phyloP scores from a whole-genome alignment of 1,140 invertebrate species.

The Drosophila truncata region DNA sequence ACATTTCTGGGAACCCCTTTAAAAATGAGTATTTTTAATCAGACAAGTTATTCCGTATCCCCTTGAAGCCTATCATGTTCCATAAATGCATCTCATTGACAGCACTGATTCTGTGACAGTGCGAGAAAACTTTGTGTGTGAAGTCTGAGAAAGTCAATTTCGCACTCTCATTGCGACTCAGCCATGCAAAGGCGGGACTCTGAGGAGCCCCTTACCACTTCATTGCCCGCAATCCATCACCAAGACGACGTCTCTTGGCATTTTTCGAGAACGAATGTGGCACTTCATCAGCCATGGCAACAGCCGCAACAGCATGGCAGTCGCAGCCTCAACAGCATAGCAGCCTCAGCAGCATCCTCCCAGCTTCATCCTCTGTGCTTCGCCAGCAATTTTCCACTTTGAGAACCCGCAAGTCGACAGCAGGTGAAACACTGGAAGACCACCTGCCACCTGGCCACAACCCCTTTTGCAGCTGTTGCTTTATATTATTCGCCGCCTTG shows the following conservation, averaged over 20 bases:
- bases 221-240: constrained; percentile 20
- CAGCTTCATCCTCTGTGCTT: constrained; percentile 38
- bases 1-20: not conserved
- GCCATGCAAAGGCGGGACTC: constrained; percentile 37
- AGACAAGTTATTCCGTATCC: not conserved
- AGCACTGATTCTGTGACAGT: constrained; percentile 16
- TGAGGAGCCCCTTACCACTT: not conserved
- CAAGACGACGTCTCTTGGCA: constrained; percentile 34
- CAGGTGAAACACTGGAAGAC: constrained; percentile 40
- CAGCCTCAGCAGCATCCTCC: constrained; percentile 31
- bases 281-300: constrained; percentile 56
- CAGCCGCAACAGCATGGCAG: constrained; percentile 17
- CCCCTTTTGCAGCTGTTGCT: constrained; percentile 1
- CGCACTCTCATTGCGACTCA: constrained; percentile 38
- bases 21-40: not conserved
- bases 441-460: constrained; percentile 1
- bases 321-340: too few relatives aligned
- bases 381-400: constrained; percentile 74
- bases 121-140: constrained; percentile 9
- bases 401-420: constrained; percentile 49
- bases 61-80: not conserved
- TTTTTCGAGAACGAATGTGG: constrained; percentile 40
- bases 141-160: constrained; percentile 44
- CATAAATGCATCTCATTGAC: constrained; percentile 5
- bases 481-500: constrained; percentile 33